phyloP scores from a whole-genome alignment of 2,113 vertebrate genomes.

The Bombycilla garrulus region DNA sequence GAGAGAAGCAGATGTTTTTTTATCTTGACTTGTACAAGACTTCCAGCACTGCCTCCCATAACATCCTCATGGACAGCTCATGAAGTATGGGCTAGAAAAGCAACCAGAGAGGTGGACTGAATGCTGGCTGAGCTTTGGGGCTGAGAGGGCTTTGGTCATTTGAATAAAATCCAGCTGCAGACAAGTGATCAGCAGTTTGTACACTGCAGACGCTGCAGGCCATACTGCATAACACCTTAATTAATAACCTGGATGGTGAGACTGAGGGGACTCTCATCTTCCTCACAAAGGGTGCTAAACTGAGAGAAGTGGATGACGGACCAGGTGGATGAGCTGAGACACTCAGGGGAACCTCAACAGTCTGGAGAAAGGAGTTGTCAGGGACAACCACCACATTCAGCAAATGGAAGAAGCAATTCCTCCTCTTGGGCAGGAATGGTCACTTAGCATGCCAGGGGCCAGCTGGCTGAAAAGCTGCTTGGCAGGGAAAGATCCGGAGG shows the following conservation, averaged over 20 bases:
- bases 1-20: fast-evolving
- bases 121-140: neutral
- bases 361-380: neutral
- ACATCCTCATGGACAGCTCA: neutral
- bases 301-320: neutral
- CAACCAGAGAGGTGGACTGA: neutral
- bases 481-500: neutral
- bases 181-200: neutral
- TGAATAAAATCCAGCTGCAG: neutral
- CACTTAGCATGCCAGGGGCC: no score
- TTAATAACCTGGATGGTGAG: neutral
- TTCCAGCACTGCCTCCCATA: neutral
- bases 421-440: neutral
- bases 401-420: neutral
- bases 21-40: neutral
- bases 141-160: neutral
- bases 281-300: neutral
- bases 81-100: neutral
- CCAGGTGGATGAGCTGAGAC: neutral
- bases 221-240: neutral
- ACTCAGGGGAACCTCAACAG: neutral
- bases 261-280: neutral
- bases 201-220: neutral
- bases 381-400: neutral
- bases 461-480: neutral